These are phyloP conservation scores for Listronotus bonariensis DNA, from an alignment of 1,140 invertebrate species.

Conservation along the genomic window DNA sequence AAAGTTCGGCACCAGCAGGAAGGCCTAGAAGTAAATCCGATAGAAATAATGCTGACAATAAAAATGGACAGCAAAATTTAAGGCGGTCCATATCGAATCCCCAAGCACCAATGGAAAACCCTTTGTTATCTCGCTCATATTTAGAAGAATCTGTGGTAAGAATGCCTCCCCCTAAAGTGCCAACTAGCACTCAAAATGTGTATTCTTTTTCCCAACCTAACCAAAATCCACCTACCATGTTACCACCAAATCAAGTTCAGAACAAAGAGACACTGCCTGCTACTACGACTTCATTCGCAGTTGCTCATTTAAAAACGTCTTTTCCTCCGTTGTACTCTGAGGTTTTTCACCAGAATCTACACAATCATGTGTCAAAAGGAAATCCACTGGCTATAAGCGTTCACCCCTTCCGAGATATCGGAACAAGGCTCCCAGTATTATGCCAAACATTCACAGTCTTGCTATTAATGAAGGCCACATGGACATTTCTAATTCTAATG, in stretches of 20 bases:
- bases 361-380: neutral
- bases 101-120: neutral
- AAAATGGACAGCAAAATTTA: neutral
- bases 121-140: neutral
- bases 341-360: neutral
- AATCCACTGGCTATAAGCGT: neutral
- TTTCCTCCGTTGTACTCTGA: neutral
- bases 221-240: neutral
- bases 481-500: neutral
- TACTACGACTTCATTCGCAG: neutral
- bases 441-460: no score
- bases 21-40: neutral
- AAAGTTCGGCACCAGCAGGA: neutral
- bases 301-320: neutral
- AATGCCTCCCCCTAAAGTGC: neutral
- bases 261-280: neutral
- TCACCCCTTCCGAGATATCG: no score
- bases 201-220: neutral
- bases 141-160: neutral
- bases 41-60: neutral
- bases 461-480: no score
- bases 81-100: conserved; percentile 2
- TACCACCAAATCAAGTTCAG: neutral
- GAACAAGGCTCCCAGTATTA: no score
- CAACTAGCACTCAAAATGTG: neutral